Conservation (phyloP, 1,140 invertebrate genomes). For the Ladona fulva region DNA sequence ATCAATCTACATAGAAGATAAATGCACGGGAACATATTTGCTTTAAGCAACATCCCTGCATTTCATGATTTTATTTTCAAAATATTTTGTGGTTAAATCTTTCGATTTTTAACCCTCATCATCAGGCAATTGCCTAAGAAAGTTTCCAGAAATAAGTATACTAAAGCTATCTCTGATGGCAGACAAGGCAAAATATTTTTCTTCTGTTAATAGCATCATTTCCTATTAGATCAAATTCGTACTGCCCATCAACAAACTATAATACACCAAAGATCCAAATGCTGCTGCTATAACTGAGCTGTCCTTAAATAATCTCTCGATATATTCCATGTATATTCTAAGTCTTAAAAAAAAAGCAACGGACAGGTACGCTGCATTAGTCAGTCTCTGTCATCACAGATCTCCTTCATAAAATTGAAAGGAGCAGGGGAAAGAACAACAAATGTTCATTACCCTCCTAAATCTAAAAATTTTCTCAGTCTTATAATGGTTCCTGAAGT, state of each 20-base stretch:
- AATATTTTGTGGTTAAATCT: neutral
- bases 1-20: neutral
- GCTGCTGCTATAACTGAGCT: neutral
- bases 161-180: neutral
- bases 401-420: neutral
- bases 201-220: neutral
- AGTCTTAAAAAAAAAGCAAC: neutral
- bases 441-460: neutral
- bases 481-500: neutral
- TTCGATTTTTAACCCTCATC: too few species aligned
- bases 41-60: neutral
- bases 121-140: too few species aligned
- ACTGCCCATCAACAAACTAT: neutral
- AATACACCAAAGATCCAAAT: neutral
- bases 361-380: neutral
- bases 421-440: neutral
- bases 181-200: neutral
- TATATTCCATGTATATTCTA: neutral
- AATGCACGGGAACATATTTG: neutral
- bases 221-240: neutral
- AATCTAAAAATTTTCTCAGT: constrained; percentile 1
- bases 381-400: constrained; percentile 8
- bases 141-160: too few species aligned
- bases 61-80: neutral
- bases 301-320: neutral